Evolutionary conservation across 2,113 vertebrate species (phyloP).

Genomic region (Amphilophus citrinellus): DNA sequence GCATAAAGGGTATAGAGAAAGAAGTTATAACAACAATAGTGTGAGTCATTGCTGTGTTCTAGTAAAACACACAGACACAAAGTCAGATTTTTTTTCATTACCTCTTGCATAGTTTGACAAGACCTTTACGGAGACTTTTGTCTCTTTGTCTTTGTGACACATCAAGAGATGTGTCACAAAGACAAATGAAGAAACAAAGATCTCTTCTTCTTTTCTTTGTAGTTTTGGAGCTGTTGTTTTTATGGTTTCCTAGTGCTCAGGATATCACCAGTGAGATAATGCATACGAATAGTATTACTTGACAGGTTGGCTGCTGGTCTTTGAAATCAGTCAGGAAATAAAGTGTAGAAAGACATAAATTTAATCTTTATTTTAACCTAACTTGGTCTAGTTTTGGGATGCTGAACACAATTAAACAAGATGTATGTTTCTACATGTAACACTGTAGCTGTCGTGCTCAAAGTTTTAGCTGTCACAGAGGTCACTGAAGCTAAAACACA

Average conservation of each 20-base stretch:
- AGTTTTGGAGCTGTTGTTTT: constrained; percentile 18
- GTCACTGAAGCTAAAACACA: too few relatives aligned
- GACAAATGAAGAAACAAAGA: constrained; percentile 39
- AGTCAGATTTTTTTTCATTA: constrained; percentile 5
- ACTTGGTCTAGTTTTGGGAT: not conserved
- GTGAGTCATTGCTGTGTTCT: not conserved
- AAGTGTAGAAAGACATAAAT: not conserved
- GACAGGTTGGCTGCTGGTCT: constrained; percentile 2
- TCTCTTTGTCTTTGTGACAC: constrained; percentile 17
- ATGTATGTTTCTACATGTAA: not conserved
- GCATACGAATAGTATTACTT: not conserved
- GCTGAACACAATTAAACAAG: not conserved
- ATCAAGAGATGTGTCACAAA: constrained; percentile 20
- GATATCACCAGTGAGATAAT: not conserved
- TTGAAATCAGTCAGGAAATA: not conserved
- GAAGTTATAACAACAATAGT: not conserved
- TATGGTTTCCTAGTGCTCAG: not conserved
- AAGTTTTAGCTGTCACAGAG: not conserved
- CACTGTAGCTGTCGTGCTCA: not conserved
- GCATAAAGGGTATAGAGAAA: not conserved
- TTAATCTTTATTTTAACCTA: not conserved
- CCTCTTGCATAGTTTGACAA: not conserved
- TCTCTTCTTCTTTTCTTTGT: constrained; percentile 32
- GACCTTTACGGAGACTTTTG: constrained; percentile 25
- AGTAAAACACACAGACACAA: constrained; percentile 5